Evolutionary conservation across 2,113 vertebrate genomes (phyloP).

Genomic region (Delphinus delphis): DNA sequence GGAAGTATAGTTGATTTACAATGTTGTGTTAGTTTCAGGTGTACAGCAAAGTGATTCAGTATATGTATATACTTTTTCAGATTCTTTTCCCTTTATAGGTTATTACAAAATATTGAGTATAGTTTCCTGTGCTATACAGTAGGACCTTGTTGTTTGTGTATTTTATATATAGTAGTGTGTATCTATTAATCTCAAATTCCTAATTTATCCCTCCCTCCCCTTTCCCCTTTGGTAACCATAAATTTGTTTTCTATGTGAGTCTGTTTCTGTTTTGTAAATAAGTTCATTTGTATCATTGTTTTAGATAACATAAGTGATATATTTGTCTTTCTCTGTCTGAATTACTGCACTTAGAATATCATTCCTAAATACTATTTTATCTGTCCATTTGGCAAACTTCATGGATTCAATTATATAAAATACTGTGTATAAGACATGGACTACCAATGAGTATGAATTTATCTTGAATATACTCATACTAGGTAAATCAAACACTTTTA

Average conservation of each 20-base stretch:
- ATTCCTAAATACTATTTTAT: constrained; percentile 14
- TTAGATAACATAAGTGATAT: background rate
- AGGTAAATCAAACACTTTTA: constrained; percentile 9
- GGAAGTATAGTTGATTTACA: background rate
- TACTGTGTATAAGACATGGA: background rate
- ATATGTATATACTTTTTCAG: background rate
- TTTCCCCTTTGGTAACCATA: background rate
- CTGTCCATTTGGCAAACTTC: constrained; percentile 6
- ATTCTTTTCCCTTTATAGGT: background rate
- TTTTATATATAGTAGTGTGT: background rate
- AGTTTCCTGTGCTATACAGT: background rate
- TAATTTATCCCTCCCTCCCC: background rate
- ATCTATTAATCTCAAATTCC: background rate
- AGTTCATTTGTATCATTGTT: background rate
- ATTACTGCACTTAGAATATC: background rate
- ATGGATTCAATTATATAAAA: background rate
- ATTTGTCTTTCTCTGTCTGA: background rate
- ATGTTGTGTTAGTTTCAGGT: background rate
- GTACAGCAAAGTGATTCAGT: background rate
- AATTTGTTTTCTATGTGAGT: background rate
- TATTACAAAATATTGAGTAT: background rate
- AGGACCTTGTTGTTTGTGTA: background rate
- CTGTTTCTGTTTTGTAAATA: background rate
- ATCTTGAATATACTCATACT: background rate
- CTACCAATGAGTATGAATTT: background rate